Evolutionary conservation across 2,113 vertebrate species (phyloP).

Genomic region (Hystrix brachyura): DNA sequence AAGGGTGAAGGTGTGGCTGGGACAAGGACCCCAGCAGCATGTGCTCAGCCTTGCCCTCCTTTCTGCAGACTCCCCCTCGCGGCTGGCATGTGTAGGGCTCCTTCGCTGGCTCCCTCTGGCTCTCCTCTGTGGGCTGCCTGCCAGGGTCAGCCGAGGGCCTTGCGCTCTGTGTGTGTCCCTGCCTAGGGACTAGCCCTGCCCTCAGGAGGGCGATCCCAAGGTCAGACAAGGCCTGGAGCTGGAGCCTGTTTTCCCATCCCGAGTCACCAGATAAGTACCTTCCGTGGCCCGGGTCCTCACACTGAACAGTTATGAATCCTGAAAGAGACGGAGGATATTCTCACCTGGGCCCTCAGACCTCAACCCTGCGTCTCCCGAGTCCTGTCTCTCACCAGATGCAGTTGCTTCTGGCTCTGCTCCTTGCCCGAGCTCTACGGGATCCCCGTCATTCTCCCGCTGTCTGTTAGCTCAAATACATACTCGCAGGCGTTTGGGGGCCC

Average conservation of each 20-base stretch:
- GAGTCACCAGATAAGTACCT: neutral
- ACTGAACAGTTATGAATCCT: neutral
- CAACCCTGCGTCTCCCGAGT: neutral
- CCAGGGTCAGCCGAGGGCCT: neutral
- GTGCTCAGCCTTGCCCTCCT: fast-evolving
- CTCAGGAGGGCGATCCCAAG: too few relatives aligned
- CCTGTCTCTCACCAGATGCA: neutral
- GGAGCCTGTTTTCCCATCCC: neutral
- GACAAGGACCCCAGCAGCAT: neutral
- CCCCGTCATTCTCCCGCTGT: neutral
- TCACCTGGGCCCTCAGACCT: neutral
- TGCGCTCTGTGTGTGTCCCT: fast-evolving
- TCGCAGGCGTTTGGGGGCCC: neutral
- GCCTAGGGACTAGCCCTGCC: fast-evolving
- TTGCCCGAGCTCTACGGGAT: fast-evolving
- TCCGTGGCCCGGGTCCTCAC: neutral
- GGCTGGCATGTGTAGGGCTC: too few relatives aligned
- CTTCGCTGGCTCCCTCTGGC: neutral
- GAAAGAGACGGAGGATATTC: neutral
- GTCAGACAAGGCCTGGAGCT: neutral
- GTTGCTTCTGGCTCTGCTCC: too few relatives aligned
- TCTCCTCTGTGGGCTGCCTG: neutral
- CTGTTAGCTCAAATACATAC: neutral
- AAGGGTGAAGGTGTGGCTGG: neutral
- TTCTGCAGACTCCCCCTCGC: neutral